Evolutionary conservation across 1,140 invertebrate species (phyloP).

Genomic region (Drosophila arawakana): DNA sequence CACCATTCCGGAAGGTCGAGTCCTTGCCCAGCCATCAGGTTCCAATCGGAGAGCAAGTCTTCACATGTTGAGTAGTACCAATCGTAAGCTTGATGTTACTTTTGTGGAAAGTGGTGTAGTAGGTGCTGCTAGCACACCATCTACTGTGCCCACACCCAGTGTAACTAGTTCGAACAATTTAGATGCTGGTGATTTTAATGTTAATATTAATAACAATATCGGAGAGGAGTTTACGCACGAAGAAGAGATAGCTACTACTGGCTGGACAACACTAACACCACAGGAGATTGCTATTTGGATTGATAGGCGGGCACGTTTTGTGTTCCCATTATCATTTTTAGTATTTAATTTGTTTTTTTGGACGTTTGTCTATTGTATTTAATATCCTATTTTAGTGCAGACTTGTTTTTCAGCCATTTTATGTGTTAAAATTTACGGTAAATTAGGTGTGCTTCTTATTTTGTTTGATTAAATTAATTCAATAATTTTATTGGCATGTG

Average conservation of each 20-base stretch:
- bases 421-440: not conserved
- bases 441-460: constrained; percentile 14
- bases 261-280: constrained; percentile 93
- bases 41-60: constrained; percentile 3
- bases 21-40: constrained; percentile 18
- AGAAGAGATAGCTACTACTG: constrained; percentile 71
- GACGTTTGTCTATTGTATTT: constrained; percentile 88
- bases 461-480: constrained; percentile 13
- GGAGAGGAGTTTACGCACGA: constrained; percentile 31
- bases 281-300: constrained; percentile 95
- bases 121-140: not conserved
- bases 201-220: constrained; percentile 43
- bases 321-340: constrained; percentile 92
- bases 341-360: constrained; percentile 94
- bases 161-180: constrained; percentile 11
- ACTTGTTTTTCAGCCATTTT: constrained; percentile 19
- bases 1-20: constrained; percentile 71
- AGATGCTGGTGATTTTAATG: constrained; percentile 18
- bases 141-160: constrained; percentile 1
- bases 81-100: constrained; percentile 54
- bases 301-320: constrained; percentile 89
- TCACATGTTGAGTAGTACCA: constrained; percentile 26
- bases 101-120: constrained; percentile 64
- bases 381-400: not conserved
- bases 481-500: not conserved